A percentile compares a stretch with the other conserved stretches of the same genome.
Evolutionary conservation across 2,888 invertebrate genomes (phyloP).

Genomic region (Stratiomys singularior): DNA sequence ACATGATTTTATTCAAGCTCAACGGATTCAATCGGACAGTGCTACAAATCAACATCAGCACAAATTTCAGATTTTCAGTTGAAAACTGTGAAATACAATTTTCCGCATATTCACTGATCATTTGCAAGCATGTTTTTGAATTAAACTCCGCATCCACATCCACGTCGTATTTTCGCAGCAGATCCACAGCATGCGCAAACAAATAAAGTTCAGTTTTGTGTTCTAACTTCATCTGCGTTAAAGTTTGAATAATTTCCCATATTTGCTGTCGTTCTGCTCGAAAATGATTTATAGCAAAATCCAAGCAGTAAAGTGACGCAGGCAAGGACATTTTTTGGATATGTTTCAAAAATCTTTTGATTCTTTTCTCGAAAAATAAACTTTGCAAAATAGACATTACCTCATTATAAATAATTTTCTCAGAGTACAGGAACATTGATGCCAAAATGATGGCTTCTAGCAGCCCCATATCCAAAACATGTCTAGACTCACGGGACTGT

Average conservation of each 20-base stretch:
- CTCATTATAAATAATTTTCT: slow-evolving; percentile 57
- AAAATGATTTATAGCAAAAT: slow-evolving; percentile 23
- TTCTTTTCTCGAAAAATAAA: background rate
- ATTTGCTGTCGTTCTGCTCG: background rate
- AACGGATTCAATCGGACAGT: slow-evolving; percentile 61
- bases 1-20: slow-evolving; percentile 59
- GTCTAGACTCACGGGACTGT: too few relatives aligned
- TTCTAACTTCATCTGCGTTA: background rate
- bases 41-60: slow-evolving; percentile 59
- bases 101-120: slow-evolving; percentile 54
- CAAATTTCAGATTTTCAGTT: slow-evolving; percentile 54
- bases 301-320: slow-evolving; percentile 16
- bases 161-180: slow-evolving; percentile 60
- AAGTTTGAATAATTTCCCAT: slow-evolving; percentile 47
- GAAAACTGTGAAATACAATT: slow-evolving; percentile 50
- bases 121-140: slow-evolving; percentile 35
- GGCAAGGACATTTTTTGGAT: background rate
- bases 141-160: slow-evolving; percentile 54
- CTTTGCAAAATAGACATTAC: slow-evolving; percentile 53
- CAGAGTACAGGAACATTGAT: background rate
- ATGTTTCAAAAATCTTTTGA: background rate
- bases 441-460: slow-evolving; percentile 39
- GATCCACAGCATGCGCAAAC: slow-evolving; percentile 56
- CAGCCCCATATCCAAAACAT: slow-evolving; percentile 56
- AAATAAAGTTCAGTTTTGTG: slow-evolving; percentile 52